Conservation (phyloP, 2,113 vertebrate genomes). For the Neolamprologus variostigma region DNA sequence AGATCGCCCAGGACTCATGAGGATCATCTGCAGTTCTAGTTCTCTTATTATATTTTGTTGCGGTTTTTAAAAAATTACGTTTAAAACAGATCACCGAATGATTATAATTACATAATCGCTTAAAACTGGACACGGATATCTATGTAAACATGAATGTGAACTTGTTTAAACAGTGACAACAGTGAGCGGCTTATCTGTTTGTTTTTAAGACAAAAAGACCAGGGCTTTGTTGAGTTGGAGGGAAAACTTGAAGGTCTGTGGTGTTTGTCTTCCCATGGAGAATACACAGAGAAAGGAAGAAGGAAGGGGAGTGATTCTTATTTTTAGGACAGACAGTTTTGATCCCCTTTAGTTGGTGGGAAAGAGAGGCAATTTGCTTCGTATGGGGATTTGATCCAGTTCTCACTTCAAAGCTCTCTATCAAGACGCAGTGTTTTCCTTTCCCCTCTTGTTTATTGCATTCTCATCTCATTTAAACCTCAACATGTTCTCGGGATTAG, state of each 20-base stretch:
- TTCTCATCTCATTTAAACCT: constrained; percentile 25
- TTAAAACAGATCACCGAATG: background rate
- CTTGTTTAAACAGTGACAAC: background rate
- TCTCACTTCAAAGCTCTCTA: constrained; percentile 47
- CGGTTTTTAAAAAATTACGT: background rate
- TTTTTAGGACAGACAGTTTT: constrained; percentile 46
- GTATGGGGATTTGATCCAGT: constrained; percentile 36
- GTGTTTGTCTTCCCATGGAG: constrained; percentile 15
- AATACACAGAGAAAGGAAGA: background rate
- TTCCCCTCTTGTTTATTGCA: constrained; percentile 23
- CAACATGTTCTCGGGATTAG: constrained; percentile 36
- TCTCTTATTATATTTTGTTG: background rate
- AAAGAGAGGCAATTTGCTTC: constrained; percentile 29
- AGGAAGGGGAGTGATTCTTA: constrained; percentile 8
- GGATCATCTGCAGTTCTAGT: background rate
- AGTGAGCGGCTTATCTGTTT: background rate
- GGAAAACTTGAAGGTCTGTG: background rate
- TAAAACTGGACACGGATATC: background rate
- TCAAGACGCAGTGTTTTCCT: background rate
- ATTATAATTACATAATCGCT: background rate
- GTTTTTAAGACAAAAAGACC: background rate
- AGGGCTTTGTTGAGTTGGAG: background rate
- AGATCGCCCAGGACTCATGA: background rate
- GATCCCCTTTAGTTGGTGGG: constrained; percentile 13
- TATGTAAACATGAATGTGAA: background rate